A percentile compares a stretch with the other conserved stretches of the same genome.
phyloP scores from a whole-genome alignment of 2,113 vertebrate species.

The Gymnorhina tibicen region DNA sequence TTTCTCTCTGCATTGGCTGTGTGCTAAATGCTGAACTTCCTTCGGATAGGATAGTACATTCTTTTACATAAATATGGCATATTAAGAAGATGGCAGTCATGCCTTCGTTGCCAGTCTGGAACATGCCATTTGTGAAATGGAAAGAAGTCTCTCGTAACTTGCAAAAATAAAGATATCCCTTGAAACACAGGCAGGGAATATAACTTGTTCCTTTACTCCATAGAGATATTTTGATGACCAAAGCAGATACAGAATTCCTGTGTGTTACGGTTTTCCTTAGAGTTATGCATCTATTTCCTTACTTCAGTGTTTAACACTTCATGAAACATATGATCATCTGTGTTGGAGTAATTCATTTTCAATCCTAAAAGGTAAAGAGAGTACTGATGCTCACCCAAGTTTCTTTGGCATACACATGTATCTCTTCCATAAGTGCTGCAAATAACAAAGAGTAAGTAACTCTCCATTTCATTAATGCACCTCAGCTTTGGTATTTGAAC shows the following conservation, averaged over 20 bases:
- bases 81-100: background rate
- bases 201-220: background rate
- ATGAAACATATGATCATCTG: background rate
- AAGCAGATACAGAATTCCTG: background rate
- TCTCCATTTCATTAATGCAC: background rate
- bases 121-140: background rate
- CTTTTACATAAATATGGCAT: background rate
- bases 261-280: background rate
- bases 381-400: background rate
- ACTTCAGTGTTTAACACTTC: background rate
- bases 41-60: background rate
- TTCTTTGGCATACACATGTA: background rate
- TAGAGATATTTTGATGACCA: background rate
- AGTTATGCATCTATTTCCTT: background rate
- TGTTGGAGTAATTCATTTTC: background rate
- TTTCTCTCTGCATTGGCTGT: background rate
- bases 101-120: background rate
- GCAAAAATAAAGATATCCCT: background rate
- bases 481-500: slow-evolving; percentile 17
- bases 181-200: background rate
- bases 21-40: background rate
- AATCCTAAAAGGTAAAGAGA: background rate
- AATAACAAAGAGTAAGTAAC: background rate
- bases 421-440: background rate
- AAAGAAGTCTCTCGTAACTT: background rate